A percentile compares a stretch with the other conserved stretches of the same genome.
These are phyloP conservation scores for Corythucha ciliata DNA, from an alignment of 2,888 invertebrate species.

Conservation along the genomic window DNA sequence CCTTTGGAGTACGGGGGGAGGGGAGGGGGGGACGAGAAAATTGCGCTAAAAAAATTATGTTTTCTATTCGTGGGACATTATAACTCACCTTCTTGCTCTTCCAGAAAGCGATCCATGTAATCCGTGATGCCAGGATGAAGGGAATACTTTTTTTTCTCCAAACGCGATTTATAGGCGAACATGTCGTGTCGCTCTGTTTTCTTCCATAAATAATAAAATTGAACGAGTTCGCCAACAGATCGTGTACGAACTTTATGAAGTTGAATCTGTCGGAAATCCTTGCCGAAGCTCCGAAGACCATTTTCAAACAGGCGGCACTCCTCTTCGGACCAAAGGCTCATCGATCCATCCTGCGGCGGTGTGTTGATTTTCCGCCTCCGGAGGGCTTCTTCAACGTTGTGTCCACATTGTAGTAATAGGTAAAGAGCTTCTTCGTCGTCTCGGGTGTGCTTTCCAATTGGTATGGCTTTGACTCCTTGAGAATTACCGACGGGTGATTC, in stretches of 20 bases:
- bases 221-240: slow-evolving; percentile 91
- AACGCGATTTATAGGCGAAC: slow-evolving; percentile 71
- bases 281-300: slow-evolving; percentile 85
- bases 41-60: background rate
- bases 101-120: slow-evolving; percentile 86
- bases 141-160: slow-evolving; percentile 88
- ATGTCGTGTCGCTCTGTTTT: slow-evolving; percentile 94
- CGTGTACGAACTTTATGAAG: slow-evolving; percentile 86
- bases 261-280: slow-evolving; percentile 91
- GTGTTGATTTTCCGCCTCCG: slow-evolving; percentile 67
- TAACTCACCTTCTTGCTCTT: slow-evolving; percentile 59
- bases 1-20: too few relatives aligned
- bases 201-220: slow-evolving; percentile 96
- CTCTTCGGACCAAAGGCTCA: slow-evolving; percentile 92
- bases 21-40: too few relatives aligned
- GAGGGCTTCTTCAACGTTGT: slow-evolving; percentile 88
- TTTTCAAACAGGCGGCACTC: slow-evolving; percentile 95
- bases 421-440: slow-evolving; percentile 87
- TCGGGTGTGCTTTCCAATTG: slow-evolving; percentile 62
- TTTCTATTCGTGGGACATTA: background rate
- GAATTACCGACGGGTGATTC: slow-evolving; percentile 41
- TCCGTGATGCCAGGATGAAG: slow-evolving; percentile 87
- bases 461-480: slow-evolving; percentile 47
- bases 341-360: slow-evolving; percentile 54
- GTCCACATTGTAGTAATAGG: slow-evolving; percentile 78